Percentiles rank a stretch among this genome's conserved stretches.
Conservation (phyloP, 2,888 invertebrate genomes). For the Dicycla oo region DNA sequence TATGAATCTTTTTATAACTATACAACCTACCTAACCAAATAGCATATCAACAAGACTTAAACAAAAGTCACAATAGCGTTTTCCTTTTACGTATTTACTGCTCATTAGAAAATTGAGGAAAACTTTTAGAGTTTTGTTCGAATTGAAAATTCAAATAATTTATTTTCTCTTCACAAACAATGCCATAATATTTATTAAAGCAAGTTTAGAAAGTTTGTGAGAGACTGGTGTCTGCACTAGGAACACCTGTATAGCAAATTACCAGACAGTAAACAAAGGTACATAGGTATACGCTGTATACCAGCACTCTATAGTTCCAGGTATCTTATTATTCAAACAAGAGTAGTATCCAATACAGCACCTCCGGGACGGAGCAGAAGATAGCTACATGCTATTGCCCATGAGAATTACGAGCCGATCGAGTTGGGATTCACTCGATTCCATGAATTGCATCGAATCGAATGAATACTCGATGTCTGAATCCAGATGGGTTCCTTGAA, state of each 20-base stretch:
- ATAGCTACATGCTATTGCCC: constrained; percentile 34
- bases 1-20: too few relatives aligned
- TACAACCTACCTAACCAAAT: neutral
- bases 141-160: neutral
- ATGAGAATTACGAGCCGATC: constrained; percentile 42
- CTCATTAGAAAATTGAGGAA: neutral
- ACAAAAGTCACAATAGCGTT: neutral
- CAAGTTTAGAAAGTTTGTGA: too few relatives aligned
- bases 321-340: constrained; percentile 26
- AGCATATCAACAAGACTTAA: neutral
- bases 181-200: too few relatives aligned
- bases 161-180: too few relatives aligned
- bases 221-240: too few relatives aligned
- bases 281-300: neutral
- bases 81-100: too few relatives aligned
- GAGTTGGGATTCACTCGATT: constrained; percentile 32
- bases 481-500: constrained; percentile 20
- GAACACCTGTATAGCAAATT: too few relatives aligned
- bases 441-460: constrained; percentile 35
- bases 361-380: constrained; percentile 22
- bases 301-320: neutral
- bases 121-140: neutral
- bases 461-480: constrained; percentile 42
- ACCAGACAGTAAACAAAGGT: neutral
- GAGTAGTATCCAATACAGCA: constrained; percentile 24